Evolutionary conservation across 1,140 invertebrate species (phyloP).

Genomic region (Microplitis demolitor): DNA sequence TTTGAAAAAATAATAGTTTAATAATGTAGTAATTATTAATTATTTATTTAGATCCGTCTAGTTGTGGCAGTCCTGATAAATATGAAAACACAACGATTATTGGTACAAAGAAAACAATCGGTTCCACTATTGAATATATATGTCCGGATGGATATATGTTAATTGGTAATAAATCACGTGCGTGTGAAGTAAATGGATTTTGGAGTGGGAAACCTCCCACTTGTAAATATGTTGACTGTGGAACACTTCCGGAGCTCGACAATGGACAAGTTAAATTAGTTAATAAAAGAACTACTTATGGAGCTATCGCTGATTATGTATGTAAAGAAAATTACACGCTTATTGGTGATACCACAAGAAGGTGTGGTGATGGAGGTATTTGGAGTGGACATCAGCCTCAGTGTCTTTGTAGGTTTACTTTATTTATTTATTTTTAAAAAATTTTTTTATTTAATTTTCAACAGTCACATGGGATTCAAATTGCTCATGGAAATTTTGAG

Average conservation of each 20-base stretch:
- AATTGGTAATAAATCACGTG: conserved; percentile 71
- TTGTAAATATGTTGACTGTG: conserved; percentile 90
- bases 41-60: conserved; percentile 69
- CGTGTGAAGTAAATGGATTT: conserved; percentile 75
- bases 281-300: conserved; percentile 76
- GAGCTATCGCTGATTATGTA: conserved; percentile 74
- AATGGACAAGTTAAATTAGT: conserved; percentile 74
- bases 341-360: conserved; percentile 74
- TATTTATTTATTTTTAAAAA: background rate
- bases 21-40: too few species aligned
- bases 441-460: background rate
- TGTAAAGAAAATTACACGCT: conserved; percentile 87
- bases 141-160: conserved; percentile 86
- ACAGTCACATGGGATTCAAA: background rate
- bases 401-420: conserved; percentile 70
- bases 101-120: conserved; percentile 72
- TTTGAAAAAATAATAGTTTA: too few species aligned
- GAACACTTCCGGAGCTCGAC: conserved; percentile 69
- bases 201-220: conserved; percentile 80
- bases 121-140: conserved; percentile 73
- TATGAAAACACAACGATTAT: conserved; percentile 81
- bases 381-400: conserved; percentile 82
- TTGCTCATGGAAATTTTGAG: too few species aligned
- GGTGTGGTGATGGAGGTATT: conserved; percentile 76
- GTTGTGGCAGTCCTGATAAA: conserved; percentile 86